Conservation (phyloP, 2,888 invertebrate genomes). For the Orchesella flavescens region DNA sequence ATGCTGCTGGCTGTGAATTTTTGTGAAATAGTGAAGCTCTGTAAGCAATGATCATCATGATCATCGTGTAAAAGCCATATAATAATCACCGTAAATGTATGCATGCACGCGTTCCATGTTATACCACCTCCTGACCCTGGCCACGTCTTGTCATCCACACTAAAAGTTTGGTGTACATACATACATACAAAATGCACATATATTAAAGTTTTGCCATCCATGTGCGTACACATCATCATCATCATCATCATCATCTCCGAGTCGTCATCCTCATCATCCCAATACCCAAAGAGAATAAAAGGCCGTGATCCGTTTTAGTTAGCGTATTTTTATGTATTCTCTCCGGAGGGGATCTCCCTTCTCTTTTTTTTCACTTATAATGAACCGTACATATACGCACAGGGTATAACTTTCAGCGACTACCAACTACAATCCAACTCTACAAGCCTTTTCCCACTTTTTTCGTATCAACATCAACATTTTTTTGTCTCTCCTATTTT, state of each 20-base stretch:
- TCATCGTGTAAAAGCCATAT: slow-evolving; percentile 38
- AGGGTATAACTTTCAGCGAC: not conserved
- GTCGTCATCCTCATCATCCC: not conserved
- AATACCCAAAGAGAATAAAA: slow-evolving; percentile 55
- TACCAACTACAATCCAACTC: not conserved
- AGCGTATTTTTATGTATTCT: slow-evolving; percentile 35
- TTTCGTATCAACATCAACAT: not conserved
- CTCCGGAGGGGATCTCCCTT: slow-evolving; percentile 46
- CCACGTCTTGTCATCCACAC: slow-evolving; percentile 51
- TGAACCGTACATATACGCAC: not conserved
- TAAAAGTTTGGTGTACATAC: not conserved
- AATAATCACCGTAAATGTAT: slow-evolving; percentile 49
- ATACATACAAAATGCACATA: not conserved
- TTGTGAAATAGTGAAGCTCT: not conserved
- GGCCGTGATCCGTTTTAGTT: slow-evolving; percentile 63
- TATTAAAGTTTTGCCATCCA: not conserved
- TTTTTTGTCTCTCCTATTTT: slow-evolving; percentile 31
- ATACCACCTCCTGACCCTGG: slow-evolving; percentile 60
- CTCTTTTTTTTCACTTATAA: slow-evolving; percentile 30
- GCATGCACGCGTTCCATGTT: slow-evolving; percentile 58
- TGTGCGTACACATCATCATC: not conserved
- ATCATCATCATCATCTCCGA: not conserved
- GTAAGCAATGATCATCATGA: slow-evolving; percentile 21
- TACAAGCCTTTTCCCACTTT: slow-evolving; percentile 48
- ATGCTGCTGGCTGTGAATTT: not conserved